A percentile compares a stretch with the other conserved stretches of the same genome.
Conservation (phyloP, 2,888 invertebrate species). For the Platypus cylindrus region DNA sequence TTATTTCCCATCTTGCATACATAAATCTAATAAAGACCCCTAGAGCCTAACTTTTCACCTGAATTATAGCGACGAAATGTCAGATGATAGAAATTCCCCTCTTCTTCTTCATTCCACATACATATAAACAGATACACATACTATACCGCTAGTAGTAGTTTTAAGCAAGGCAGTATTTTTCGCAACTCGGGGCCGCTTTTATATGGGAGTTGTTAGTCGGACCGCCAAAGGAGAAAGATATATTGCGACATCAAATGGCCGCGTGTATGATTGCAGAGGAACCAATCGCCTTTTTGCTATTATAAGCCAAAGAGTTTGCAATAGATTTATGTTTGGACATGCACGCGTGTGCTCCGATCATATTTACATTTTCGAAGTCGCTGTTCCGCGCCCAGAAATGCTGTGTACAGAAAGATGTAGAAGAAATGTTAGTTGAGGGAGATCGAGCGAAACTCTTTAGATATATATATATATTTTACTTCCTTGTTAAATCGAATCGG, state of each 20-base stretch:
- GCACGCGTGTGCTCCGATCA: constrained; percentile 15
- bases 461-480: constrained; percentile 4
- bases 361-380: constrained; percentile 14
- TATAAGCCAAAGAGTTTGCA: constrained; percentile 8
- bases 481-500: constrained; percentile 5
- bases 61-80: constrained; percentile 20
- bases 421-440: constrained; percentile 7
- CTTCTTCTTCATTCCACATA: no score
- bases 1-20: neutral
- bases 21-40: constrained; percentile 4
- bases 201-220: constrained; percentile 23
- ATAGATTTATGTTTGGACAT: constrained; percentile 14
- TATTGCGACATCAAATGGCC: constrained; percentile 22
- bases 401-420: no score
- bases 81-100: constrained; percentile 17
- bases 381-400: constrained; percentile 14
- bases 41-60: constrained; percentile 9
- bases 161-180: no score
- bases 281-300: constrained; percentile 21
- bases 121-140: no score
- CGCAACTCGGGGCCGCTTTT: constrained; percentile 17
- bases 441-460: constrained; percentile 4
- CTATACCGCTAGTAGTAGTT: no score
- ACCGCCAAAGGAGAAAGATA: constrained; percentile 26
- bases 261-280: constrained; percentile 24